phyloP scores from a whole-genome alignment of 2,797 vertebrate genomes.

The Lepidocolaptes lacrymiger region DNA sequence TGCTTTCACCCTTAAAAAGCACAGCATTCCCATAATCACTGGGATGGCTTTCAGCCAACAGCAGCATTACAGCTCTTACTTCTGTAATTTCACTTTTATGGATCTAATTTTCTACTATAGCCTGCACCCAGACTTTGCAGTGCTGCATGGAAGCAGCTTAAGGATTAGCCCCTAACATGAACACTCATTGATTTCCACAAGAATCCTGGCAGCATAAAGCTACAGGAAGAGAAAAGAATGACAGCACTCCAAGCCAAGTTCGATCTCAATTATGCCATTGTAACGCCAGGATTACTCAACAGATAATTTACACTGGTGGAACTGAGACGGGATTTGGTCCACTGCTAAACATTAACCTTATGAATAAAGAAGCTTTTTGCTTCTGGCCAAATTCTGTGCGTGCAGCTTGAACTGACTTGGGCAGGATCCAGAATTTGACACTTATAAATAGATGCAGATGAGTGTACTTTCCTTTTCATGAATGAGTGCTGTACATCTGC shows the following conservation, averaged over 20 bases:
- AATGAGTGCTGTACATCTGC: constrained; percentile 32
- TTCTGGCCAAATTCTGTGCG: constrained; percentile 35
- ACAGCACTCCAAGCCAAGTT: constrained; percentile 4
- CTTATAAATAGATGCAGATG: constrained; percentile 43
- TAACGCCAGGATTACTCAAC: constrained; percentile 32
- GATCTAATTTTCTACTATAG: neutral
- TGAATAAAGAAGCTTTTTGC: constrained; percentile 42
- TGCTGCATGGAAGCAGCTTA: constrained; percentile 4
- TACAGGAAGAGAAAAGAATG: neutral
- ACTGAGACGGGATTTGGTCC: constrained; percentile 27
- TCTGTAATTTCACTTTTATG: constrained; percentile 29
- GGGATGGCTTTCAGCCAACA: neutral
- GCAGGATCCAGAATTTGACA: constrained; percentile 9
- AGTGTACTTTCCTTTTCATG: constrained; percentile 31
- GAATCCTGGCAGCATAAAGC: neutral
- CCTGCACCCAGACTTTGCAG: constrained; percentile 21
- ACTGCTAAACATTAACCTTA: constrained; percentile 34
- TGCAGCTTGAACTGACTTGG: constrained; percentile 27
- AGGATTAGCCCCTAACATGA: neutral
- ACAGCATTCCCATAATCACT: neutral
- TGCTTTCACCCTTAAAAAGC: constrained; percentile 49
- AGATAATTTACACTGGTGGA: constrained; percentile 33
- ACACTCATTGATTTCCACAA: neutral
- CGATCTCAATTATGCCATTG: neutral
- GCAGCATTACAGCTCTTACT: neutral